Base-by-base conservation (phyloP, 2,888 invertebrate genomes). In the Mycogona germanica region DNA sequence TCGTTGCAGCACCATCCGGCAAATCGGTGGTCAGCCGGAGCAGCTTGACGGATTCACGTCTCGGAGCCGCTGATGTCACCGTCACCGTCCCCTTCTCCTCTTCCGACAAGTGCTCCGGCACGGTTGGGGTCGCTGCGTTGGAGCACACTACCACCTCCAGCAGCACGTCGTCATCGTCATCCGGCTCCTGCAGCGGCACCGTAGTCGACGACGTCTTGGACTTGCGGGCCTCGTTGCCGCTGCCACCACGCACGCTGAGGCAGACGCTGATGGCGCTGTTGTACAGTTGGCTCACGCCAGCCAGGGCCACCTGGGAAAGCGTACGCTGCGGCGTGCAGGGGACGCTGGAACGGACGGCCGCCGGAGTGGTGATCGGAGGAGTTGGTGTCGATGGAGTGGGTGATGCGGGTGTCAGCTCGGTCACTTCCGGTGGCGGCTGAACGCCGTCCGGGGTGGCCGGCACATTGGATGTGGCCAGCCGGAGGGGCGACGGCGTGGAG, bases 281-380 rank as follows among this genome's bases (percentile, higher is more conserved):
- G 29, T 52, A 52, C 4, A 52, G 9, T 23, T 28, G 25, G 19
- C 29, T 52, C 25, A 35, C 44, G 72, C 72, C 35, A 76, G 70
- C 63, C 78, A 78, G 38, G 77, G 76, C 71, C 88, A 88, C 63
- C 87, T 87, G 6, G 88, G 89, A 72, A 88, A 89, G 62, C 82
- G 80, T 64, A 85, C 79, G 44, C 87, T 87, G 74, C 87, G 78
- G 3, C 82, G 76, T 29, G 30, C 19, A 9, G 35, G 9, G n/a
- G n/a, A 42, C 14, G 28, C 42, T 29, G 14, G 42, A 28, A 4
- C 19, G 35, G 4, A 21, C 29, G 3, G 28, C 7, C 19, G 44
- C 17, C 19, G 19, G 6, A 17, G 28, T 3, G 14, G 51, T 2
- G 17, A n/a, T 12, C 25, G 42, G 4, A n/a, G 51, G 12, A 14